Evolutionary conservation across 1,140 invertebrate species (phyloP).

Genomic region (Bombus turneri): DNA sequence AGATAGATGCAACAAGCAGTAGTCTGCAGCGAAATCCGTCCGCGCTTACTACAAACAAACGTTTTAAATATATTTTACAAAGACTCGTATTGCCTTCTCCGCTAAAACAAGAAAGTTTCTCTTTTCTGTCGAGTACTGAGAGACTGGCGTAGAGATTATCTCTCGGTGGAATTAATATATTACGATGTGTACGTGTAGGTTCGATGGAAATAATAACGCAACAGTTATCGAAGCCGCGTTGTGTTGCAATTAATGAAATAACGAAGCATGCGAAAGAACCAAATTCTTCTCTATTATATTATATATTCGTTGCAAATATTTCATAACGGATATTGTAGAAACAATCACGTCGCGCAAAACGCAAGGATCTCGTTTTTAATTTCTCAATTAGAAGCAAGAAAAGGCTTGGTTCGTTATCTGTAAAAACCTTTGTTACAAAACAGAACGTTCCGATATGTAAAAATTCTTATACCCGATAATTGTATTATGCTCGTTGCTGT

Average conservation of each 20-base stretch:
- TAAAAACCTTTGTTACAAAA: no score
- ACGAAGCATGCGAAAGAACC: neutral
- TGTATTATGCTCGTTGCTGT: neutral
- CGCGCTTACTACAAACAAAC: no score
- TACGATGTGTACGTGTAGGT: neutral
- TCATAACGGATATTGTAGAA: no score
- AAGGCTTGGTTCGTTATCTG: neutral
- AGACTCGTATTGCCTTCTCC: no score
- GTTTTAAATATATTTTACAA: no score
- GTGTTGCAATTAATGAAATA: neutral
- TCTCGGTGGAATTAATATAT: neutral
- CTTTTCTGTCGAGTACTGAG: no score
- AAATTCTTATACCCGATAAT: neutral
- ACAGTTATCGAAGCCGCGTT: neutral
- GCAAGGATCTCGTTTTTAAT: neutral
- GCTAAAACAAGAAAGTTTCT: no score
- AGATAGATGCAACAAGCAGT: no score
- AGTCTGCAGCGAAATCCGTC: no score
- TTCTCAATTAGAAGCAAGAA: neutral
- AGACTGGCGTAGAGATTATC: neutral
- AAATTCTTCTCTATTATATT: no score
- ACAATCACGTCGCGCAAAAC: no score
- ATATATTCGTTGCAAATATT: no score
- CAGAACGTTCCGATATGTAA: neutral
- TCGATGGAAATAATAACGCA: neutral